Evolutionary conservation across 2,797 vertebrate species (phyloP).

Genomic region (Epinephelus awoara): DNA sequence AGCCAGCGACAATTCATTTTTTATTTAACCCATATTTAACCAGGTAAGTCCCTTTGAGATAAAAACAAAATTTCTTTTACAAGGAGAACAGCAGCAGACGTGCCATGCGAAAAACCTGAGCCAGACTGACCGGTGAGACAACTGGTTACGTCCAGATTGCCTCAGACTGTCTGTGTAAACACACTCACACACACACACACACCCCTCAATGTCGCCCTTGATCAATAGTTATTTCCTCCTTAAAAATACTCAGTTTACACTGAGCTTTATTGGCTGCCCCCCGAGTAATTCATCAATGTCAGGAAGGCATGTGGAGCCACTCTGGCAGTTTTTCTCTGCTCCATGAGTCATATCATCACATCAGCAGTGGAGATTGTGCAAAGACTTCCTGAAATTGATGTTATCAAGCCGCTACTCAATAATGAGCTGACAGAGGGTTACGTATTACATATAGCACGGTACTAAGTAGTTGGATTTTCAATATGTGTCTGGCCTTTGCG

Average conservation of each 20-base stretch:
- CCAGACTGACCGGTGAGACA: not conserved
- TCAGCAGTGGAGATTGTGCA: constrained; percentile 42
- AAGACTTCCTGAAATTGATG: constrained; percentile 42
- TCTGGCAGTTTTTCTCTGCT: constrained; percentile 34
- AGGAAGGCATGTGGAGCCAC: constrained; percentile 52
- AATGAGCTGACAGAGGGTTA: constrained; percentile 63
- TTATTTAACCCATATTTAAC: too few relatives aligned
- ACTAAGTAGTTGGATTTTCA: constrained; percentile 29
- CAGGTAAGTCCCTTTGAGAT: too few relatives aligned
- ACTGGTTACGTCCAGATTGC: not conserved
- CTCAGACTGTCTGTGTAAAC: not conserved
- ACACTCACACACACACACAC: not conserved
- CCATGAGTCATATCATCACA: constrained; percentile 59
- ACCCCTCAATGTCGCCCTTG: not conserved
- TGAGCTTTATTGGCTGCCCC: constrained; percentile 67
- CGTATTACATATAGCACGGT: constrained; percentile 55
- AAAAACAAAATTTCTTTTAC: too few relatives aligned
- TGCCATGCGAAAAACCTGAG: not conserved
- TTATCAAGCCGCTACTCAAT: constrained; percentile 37
- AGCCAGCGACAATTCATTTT: too few relatives aligned
- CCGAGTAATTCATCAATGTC: constrained; percentile 79
- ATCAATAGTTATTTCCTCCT: constrained; percentile 77
- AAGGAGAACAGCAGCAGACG: too few relatives aligned
- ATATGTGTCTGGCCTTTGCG: not conserved
- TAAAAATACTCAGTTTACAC: constrained; percentile 70